Base-by-base conservation (phyloP, 2,888 invertebrate species). In the Lycia hirtaria region DNA sequence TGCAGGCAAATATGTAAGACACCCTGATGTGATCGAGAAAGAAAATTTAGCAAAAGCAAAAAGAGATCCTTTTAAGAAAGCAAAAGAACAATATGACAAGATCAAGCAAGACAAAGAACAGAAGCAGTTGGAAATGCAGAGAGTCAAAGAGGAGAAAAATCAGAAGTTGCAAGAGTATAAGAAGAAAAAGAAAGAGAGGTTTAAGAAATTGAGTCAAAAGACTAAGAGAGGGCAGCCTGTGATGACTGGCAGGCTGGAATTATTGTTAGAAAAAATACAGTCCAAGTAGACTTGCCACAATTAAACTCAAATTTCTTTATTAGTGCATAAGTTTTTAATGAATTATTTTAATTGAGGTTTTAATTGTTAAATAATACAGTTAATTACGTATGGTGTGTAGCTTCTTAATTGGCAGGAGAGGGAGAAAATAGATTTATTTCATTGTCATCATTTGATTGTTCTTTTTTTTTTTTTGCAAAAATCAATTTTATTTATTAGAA, bases 171-270 rank as follows among this genome's bases (percentile, higher is more conserved):
- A 93, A 65, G 93, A 93, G 63, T 96, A 96, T 71, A 95, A 94
- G 68, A 93, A 94, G 73, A 95, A 95, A 69, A 96, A 95, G 69
- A 88, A 93, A 41, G 94, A 95, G 44, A 94, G 93, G 56, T 95
- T 93, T 61, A 96, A 95, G 83, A 95, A 94, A 63, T 83, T 97
- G 35, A 95, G 94, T 43, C 95, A 95, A 76, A 96, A 94, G 76
- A 97, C 96, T 0, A 95, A 94, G 69, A 96, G 94, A 71, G 97
- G 97, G 0, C 97, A 98, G 76, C 97, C 97, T 0, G 87, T 97
- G 1, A 97, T 98, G 97, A 96, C 95, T 56, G 95, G 95, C 50
- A 93, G 97, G 67, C 92, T 97, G 76, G 95, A 97, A 83, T 80
- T 96, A 74, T 86, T 98, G 49, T 84, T 97, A 12, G 95, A 96